Conservation (phyloP, 2,113 vertebrate species). For the Mesocricetus auratus region DNA sequence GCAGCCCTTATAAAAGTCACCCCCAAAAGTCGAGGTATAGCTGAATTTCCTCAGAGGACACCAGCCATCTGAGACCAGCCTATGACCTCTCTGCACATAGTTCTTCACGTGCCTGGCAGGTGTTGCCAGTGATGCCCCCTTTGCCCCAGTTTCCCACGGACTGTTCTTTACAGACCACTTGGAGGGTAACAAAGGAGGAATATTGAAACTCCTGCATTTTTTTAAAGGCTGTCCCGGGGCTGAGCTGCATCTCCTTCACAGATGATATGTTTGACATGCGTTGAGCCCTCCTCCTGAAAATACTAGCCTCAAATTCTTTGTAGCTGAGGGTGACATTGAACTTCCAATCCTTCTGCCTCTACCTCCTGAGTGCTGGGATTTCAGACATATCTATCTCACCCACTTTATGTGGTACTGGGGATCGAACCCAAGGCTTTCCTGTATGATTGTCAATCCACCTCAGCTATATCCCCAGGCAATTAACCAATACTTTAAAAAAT, state of each 20-base stretch:
- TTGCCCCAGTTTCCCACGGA: not conserved
- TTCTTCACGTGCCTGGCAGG: not conserved
- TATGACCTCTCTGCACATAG: not conserved
- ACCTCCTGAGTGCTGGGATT: not conserved
- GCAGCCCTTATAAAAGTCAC: not conserved
- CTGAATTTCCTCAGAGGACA: not conserved
- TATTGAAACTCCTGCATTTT: not conserved
- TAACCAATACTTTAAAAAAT: not conserved
- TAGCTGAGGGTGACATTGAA: not conserved
- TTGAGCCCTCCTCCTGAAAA: not conserved
- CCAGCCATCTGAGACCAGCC: not conserved
- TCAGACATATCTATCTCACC: not conserved
- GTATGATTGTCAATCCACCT: not conserved
- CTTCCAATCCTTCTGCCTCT: not conserved
- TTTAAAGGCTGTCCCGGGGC: not conserved
- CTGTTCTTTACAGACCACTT: not conserved
- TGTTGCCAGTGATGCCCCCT: no score
- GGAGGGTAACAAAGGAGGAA: not conserved
- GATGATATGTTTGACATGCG: not conserved
- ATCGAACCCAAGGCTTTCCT: not conserved
- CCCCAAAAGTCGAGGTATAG: not conserved
- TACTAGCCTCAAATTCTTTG: not conserved
- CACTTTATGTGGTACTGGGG: not conserved
- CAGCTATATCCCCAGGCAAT: not conserved
- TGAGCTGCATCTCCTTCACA: not conserved